These are phyloP conservation scores for Craniophora ligustri DNA, from an alignment of 2,888 invertebrate species.

Conservation along the genomic window DNA sequence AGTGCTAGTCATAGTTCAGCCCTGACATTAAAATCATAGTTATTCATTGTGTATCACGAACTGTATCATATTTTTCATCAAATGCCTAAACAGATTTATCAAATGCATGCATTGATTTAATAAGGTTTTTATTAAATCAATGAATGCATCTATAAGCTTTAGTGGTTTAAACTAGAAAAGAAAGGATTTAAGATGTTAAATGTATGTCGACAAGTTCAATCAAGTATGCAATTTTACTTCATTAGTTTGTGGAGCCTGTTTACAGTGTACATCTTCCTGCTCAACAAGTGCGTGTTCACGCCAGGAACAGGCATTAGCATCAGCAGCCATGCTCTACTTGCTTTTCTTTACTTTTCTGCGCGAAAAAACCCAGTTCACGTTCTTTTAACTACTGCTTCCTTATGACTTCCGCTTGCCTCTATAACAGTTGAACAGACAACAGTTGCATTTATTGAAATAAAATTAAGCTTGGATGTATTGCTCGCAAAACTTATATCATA, in stretches of 20 bases:
- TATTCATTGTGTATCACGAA: too few species aligned
- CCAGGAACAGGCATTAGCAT: constrained; percentile 44
- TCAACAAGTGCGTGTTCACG: constrained; percentile 19
- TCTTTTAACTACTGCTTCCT: constrained; percentile 37
- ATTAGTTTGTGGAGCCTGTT: constrained; percentile 24
- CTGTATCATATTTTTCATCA: too few species aligned
- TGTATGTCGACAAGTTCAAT: constrained; percentile 11
- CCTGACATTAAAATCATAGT: too few species aligned
- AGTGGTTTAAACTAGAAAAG: neutral
- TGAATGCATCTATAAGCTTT: neutral
- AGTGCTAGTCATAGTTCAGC: too few species aligned
- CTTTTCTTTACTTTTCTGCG: constrained; percentile 33
- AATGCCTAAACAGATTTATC: too few species aligned
- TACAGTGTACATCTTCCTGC: constrained; percentile 28
- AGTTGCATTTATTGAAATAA: constrained; percentile 25
- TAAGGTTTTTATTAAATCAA: too few species aligned
- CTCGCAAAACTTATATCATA: constrained; percentile 3
- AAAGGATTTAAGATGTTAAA: constrained; percentile 1
- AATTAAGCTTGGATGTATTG: constrained; percentile 5
- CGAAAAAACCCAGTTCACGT: constrained; percentile 35
- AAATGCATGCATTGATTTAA: too few species aligned
- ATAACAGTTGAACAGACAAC: constrained; percentile 22
- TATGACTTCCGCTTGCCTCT: constrained; percentile 32
- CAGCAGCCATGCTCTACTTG: constrained; percentile 39
- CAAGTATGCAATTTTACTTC: constrained; percentile 32